Evolutionary conservation across 2,797 vertebrate species (phyloP), one percentile per base, ranked within the genome.

Genomic region (Acridotheres tristis): DNA sequence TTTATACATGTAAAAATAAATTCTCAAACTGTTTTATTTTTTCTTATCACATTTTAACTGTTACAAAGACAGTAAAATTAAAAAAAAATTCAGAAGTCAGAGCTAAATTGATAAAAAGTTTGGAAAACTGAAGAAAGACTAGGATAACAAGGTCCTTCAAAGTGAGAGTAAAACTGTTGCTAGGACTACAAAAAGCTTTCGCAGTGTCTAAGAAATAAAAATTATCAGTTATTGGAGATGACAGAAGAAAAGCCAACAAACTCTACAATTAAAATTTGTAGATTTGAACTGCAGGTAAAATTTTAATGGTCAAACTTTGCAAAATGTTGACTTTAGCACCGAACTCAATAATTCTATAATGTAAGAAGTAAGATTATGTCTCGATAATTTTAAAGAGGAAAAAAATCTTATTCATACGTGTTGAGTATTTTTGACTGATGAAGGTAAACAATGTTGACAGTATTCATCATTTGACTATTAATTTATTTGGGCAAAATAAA

Each of bases 21-120:
- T 54, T 23, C 10, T 57, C 25, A 14, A 36, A 36, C 30, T 57
- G 6, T 58, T 66, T 66, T 25, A 18, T 22, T 66, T 74, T 57
- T 74, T 32, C 6, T 8, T 50, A 57, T 36, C 3, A 15, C 14
- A 30, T 50, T 57, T 65, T 42, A 9, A 11, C 51, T 50, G 34
- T 36, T 57, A 34, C 32, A 65, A 65, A 36, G 6, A 5, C 19
- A 30, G 11, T 74, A 2, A 65, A 30, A 42, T 23, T 84, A 48
- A 3, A 0, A 42, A 54, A 55, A 65, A 34, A 40, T 6, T 34
- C 30, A 17, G 13, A 30, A 57, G 16, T 1, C 2, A 7, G 10
- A 43, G 14, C 4, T 20, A 66, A 30, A 74, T 26, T 36, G 3
- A 43, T 26, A 42, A 42, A 30, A 50, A 10, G 4, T 48, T 84